A percentile compares a stretch with the other conserved stretches of the same genome.
phyloP scores from a whole-genome alignment of 1,140 invertebrate species.

The Agrypnia vestita region DNA sequence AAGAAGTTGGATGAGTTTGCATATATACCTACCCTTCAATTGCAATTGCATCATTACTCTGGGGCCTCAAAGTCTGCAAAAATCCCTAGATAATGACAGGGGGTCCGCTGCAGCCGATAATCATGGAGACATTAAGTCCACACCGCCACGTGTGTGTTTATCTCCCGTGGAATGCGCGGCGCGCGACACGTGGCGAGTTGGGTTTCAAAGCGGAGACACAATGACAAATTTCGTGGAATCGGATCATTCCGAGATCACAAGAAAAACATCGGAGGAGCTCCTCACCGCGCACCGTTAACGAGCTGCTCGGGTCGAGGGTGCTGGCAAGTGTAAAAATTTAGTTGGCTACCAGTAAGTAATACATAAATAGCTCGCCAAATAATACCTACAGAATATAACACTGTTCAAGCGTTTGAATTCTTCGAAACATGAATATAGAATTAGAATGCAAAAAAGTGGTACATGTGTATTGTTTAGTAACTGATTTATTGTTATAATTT shows the following conservation, averaged over 20 bases:
- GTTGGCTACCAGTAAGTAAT: background rate
- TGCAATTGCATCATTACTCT: conserved; percentile 37
- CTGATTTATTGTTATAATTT: too few species aligned
- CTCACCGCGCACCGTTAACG: background rate
- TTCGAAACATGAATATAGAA: too few species aligned
- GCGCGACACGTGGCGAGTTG: conserved; percentile 36
- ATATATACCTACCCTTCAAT: conserved; percentile 24
- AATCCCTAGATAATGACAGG: conserved; percentile 38
- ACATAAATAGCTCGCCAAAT: too few species aligned
- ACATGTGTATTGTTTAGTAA: too few species aligned
- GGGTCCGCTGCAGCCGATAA: conserved; percentile 24
- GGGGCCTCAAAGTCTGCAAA: background rate
- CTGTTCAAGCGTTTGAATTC: too few species aligned
- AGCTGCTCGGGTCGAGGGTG: background rate
- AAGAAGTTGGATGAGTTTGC: conserved; percentile 36
- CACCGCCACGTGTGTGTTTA: conserved; percentile 29
- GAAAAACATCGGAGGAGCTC: conserved; percentile 33
- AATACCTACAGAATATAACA: too few species aligned
- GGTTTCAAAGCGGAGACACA: conserved; percentile 28
- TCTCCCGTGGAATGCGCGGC: conserved; percentile 32
- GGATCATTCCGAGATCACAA: conserved; percentile 39
- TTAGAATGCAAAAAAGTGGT: too few species aligned
- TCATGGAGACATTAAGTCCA: conserved; percentile 39
- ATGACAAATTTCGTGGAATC: conserved; percentile 33
- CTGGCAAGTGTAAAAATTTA: background rate